A percentile compares a stretch with the other conserved stretches of the same genome.
Evolutionary conservation across 2,888 invertebrate genomes (phyloP).

Genomic region (Drosophila neotestacea): DNA sequence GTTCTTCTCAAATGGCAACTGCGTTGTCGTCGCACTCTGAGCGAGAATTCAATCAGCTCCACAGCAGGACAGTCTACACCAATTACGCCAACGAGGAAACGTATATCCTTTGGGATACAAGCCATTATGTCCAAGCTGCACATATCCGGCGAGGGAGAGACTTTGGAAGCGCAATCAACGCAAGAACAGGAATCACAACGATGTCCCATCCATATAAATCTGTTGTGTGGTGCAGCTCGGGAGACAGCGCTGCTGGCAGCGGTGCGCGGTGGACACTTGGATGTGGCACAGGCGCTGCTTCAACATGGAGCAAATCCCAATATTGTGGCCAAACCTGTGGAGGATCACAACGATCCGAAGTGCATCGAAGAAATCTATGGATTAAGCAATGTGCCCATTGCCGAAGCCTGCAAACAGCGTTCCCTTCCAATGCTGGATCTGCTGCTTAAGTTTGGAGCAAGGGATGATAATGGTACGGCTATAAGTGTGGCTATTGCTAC

Average conservation of each 20-base stretch:
- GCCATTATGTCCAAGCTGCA: constrained; percentile 94
- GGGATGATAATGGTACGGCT: constrained; percentile 94
- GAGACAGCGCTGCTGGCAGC: constrained; percentile 95
- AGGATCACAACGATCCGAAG: constrained; percentile 85
- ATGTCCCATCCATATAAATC: constrained; percentile 90
- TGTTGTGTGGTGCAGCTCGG: constrained; percentile 90
- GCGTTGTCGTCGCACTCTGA: constrained; percentile 85
- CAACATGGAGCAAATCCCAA: constrained; percentile 94
- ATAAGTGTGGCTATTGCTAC: constrained; percentile 91
- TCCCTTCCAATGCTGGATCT: constrained; percentile 84
- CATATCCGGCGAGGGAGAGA: constrained; percentile 87
- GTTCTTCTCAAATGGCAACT: constrained; percentile 90
- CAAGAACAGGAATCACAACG: constrained; percentile 83
- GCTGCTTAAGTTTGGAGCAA: constrained; percentile 88
- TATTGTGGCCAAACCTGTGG: constrained; percentile 86
- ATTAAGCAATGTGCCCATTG: constrained; percentile 84
- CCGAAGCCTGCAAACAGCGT: constrained; percentile 85
- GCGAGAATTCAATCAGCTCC: constrained; percentile 44
- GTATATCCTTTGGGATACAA: constrained; percentile 95
- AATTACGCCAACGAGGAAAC: constrained; percentile 87
- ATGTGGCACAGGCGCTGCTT: constrained; percentile 89
- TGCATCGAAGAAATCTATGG: constrained; percentile 85
- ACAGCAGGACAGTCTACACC: constrained; percentile 79
- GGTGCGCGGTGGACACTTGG: constrained; percentile 90
- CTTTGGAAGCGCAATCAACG: constrained; percentile 73